Evolutionary conservation across 2,113 vertebrate genomes (phyloP).

Genomic region (Podilymbus podiceps): DNA sequence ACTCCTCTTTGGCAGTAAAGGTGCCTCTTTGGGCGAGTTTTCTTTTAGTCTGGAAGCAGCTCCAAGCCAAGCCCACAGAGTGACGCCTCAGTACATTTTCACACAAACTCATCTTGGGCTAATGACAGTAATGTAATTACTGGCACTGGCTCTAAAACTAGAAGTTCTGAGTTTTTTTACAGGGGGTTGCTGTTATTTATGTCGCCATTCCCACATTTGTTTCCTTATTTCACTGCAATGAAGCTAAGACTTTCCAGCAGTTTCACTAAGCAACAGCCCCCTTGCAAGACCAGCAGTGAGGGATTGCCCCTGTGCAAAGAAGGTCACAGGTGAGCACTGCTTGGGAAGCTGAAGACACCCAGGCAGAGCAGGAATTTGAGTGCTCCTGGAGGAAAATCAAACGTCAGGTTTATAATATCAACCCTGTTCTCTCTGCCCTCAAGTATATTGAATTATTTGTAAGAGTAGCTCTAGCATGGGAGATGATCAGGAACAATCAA

Average conservation of each 20-base stretch:
- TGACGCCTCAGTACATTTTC: rapidly evolving
- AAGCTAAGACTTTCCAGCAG: background rate
- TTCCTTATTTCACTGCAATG: background rate
- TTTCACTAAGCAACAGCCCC: background rate
- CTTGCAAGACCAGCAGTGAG: background rate
- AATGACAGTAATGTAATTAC: background rate
- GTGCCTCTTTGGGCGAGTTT: background rate
- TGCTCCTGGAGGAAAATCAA: background rate
- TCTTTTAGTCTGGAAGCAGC: background rate
- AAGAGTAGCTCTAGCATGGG: background rate
- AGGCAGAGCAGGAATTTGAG: background rate
- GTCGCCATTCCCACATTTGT: background rate
- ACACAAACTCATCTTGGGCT: background rate
- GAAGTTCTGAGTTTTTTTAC: background rate
- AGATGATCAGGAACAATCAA: background rate
- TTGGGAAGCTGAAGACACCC: background rate
- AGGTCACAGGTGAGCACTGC: background rate
- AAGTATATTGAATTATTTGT: background rate
- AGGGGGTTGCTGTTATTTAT: background rate
- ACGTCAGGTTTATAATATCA: background rate
- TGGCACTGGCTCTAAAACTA: background rate
- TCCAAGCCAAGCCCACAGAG: background rate
- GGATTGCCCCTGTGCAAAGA: background rate
- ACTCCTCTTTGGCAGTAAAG: background rate
- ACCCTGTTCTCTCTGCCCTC: background rate